These are phyloP conservation scores for Gambusia holbrooki DNA, from an alignment of 2,113 vertebrate genomes.

Conservation along the genomic window DNA sequence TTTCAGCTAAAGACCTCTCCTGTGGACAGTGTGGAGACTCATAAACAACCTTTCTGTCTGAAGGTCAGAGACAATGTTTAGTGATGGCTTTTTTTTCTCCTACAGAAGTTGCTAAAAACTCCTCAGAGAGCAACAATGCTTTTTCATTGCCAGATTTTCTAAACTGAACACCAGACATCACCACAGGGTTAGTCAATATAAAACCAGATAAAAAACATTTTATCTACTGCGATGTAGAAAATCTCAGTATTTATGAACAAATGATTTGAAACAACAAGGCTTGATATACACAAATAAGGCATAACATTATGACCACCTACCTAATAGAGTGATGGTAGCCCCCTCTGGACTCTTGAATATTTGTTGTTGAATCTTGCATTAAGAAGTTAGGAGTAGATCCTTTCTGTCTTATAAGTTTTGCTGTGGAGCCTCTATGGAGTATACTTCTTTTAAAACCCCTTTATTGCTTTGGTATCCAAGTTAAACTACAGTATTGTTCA, in stretches of 20 bases:
- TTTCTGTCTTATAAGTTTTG: not conserved
- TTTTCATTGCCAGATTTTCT: constrained; percentile 21
- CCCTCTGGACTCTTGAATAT: not conserved
- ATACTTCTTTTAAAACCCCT: not conserved
- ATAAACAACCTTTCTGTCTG: constrained; percentile 33
- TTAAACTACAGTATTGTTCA: too few relatives aligned
- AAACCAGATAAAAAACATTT: constrained; percentile 10
- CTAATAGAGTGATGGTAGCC: not conserved
- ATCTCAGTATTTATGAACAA: not conserved
- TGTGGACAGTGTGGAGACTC: constrained; percentile 30
- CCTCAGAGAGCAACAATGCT: not conserved
- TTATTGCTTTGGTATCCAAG: not conserved
- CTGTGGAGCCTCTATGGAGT: not conserved
- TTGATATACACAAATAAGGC: not conserved
- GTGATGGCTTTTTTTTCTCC: constrained; percentile 2
- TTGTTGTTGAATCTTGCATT: not conserved
- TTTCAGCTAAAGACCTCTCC: constrained; percentile 29
- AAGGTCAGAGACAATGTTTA: constrained; percentile 47
- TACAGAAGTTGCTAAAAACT: constrained; percentile 13
- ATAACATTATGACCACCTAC: not conserved
- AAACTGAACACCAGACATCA: not conserved
- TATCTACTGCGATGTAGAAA: not conserved
- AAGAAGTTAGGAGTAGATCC: not conserved
- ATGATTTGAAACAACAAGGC: constrained; percentile 25
- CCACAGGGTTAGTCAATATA: not conserved